Evolutionary conservation across 2,888 invertebrate species (phyloP).

Genomic region (Lasioglossum figueresi): DNA sequence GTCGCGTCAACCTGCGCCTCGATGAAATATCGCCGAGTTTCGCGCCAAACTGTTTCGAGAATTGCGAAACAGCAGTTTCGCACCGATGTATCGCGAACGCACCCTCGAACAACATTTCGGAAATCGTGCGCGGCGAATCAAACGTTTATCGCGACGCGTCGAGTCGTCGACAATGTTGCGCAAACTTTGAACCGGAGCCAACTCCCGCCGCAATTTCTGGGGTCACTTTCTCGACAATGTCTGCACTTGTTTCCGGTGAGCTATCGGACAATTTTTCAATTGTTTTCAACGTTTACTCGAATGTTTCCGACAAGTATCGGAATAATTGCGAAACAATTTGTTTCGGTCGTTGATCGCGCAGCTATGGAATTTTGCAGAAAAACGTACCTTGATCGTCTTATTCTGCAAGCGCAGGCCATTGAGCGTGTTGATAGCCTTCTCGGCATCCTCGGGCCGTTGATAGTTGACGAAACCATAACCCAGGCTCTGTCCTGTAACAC

Average conservation of each 20-base stretch:
- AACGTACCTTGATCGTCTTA: constrained; percentile 97
- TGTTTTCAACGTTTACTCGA: not conserved
- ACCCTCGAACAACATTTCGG: not conserved
- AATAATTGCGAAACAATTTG: no score
- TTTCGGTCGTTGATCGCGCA: no score
- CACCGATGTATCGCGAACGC: not conserved
- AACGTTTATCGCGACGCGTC: not conserved
- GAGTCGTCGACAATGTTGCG: not conserved
- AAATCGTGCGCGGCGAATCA: not conserved
- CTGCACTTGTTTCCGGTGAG: not conserved
- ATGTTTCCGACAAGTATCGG: not conserved
- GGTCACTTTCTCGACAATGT: not conserved
- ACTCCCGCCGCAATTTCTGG: not conserved
- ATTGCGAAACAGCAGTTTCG: constrained; percentile 35
- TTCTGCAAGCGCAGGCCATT: constrained; percentile 99
- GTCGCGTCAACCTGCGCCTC: constrained; percentile 39
- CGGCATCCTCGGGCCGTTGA: constrained; percentile 98
- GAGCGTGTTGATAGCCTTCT: constrained; percentile 98
- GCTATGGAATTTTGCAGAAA: not conserved
- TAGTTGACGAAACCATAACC: constrained; percentile 99
- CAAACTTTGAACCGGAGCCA: not conserved
- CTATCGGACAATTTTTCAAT: not conserved
- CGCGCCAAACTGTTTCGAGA: constrained; percentile 64
- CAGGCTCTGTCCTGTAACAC: constrained; percentile 94
- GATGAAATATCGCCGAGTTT: constrained; percentile 54